Percentiles rank a stretch among this genome's conserved stretches.
These are phyloP conservation scores for Sinhomidia bicolor DNA, from an alignment of 2,888 invertebrate species.

Conservation along the genomic window DNA sequence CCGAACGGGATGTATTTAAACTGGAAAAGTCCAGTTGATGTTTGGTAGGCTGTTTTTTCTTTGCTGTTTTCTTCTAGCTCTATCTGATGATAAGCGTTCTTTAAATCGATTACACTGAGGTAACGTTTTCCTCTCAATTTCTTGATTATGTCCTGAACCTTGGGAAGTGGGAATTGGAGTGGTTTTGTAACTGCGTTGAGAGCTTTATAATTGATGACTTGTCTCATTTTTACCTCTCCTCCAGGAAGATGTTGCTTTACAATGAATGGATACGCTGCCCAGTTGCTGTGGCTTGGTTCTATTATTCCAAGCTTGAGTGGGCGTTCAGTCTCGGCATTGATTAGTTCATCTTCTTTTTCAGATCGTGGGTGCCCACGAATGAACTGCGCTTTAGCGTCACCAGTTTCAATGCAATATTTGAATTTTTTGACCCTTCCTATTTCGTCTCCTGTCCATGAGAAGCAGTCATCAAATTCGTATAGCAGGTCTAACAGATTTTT, in stretches of 20 bases:
- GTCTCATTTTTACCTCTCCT: slow-evolving; percentile 17
- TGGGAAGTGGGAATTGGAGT: slow-evolving; percentile 73
- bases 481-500: not conserved
- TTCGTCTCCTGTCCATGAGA: slow-evolving; percentile 3
- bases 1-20: slow-evolving; percentile 24
- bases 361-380: not conserved
- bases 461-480: not conserved
- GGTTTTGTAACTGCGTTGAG: slow-evolving; percentile 77
- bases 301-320: not conserved
- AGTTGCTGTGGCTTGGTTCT: not conserved
- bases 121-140: slow-evolving; percentile 75
- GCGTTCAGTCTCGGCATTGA: not conserved
- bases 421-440: not conserved
- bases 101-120: not conserved
- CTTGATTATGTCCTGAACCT: slow-evolving; percentile 77
- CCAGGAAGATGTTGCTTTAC: not conserved
- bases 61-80: not conserved
- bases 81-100: not conserved
- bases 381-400: not conserved
- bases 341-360: slow-evolving; percentile 3
- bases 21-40: not conserved
- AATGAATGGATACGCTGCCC: not conserved
- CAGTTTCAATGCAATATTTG: not conserved
- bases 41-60: not conserved
- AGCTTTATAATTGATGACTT: slow-evolving; percentile 77